Evolutionary conservation across 1,140 invertebrate genomes (phyloP).

Genomic region (Leptinotarsa lineolata): DNA sequence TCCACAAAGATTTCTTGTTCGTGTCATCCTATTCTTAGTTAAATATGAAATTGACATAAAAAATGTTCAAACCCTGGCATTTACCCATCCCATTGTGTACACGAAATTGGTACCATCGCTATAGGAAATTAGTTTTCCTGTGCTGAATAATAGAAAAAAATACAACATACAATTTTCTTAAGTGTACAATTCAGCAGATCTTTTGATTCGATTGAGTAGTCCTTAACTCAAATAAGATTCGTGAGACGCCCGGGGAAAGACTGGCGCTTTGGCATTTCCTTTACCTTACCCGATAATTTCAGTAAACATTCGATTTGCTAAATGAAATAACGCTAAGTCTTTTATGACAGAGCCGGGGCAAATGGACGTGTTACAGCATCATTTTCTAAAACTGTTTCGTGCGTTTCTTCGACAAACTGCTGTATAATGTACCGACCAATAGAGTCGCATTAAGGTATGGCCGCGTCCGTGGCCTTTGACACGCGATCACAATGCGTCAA

Average conservation of each 20-base stretch:
- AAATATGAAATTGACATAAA: background rate
- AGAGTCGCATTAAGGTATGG: constrained; percentile 15
- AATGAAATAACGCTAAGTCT: background rate
- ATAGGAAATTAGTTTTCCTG: background rate
- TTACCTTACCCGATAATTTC: background rate
- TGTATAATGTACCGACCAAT: constrained; percentile 32
- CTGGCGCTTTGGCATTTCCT: constrained; percentile 3
- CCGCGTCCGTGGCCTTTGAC: constrained; percentile 32
- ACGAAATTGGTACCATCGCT: background rate
- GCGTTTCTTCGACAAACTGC: constrained; percentile 28
- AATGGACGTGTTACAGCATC: background rate
- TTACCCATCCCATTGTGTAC: constrained; percentile 2
- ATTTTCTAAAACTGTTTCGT: background rate
- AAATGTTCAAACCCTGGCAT: constrained; percentile 7
- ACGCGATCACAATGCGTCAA: constrained; percentile 33
- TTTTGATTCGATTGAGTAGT: constrained; percentile 18
- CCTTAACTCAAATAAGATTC: constrained; percentile 2
- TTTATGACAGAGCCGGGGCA: constrained; percentile 6
- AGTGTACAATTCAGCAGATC: constrained; percentile 21
- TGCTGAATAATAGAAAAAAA: background rate
- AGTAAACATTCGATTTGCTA: constrained; percentile 23
- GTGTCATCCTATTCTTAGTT: background rate
- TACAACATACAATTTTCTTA: constrained; percentile 16
- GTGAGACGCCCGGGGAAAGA: constrained; percentile 19
- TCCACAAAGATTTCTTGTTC: background rate